phyloP scores from a whole-genome alignment of 2,888 invertebrate genomes.

The Drosophila kokeensis region DNA sequence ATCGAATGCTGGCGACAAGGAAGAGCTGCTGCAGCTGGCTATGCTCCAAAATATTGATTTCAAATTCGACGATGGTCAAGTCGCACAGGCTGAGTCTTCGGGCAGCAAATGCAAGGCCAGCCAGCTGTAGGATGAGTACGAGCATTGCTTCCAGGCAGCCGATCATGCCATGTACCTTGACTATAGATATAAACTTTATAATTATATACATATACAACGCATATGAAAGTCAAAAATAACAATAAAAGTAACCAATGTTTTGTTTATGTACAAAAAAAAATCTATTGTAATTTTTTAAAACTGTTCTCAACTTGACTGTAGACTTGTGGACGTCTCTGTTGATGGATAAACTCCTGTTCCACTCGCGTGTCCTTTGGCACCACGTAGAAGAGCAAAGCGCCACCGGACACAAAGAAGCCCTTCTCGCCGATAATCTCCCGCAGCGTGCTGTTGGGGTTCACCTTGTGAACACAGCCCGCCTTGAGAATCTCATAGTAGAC shows the following conservation, averaged over 20 bases:
- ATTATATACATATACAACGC: constrained; percentile 29
- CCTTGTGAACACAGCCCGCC: constrained; percentile 87
- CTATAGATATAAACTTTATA: constrained; percentile 34
- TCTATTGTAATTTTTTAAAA: constrained; percentile 11
- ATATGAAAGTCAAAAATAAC: constrained; percentile 32
- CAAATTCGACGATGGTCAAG: constrained; percentile 79
- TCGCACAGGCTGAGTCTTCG: constrained; percentile 5
- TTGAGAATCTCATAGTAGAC: constrained; percentile 91
- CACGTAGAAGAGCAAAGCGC: constrained; percentile 83
- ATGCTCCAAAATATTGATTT: constrained; percentile 83
- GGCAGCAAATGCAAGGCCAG: constrained; percentile 13
- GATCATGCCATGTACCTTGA: constrained; percentile 62
- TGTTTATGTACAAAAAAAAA: constrained; percentile 46
- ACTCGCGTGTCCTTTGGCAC: constrained; percentile 77
- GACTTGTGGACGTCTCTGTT: constrained; percentile 75
- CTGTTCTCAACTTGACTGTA: constrained; percentile 49
- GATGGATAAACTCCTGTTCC: constrained; percentile 82
- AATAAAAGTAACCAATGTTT: constrained; percentile 57
- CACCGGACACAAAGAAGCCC: constrained; percentile 83
- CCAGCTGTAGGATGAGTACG: constrained; percentile 62
- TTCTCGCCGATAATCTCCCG: constrained; percentile 87
- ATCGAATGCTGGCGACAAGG: constrained; percentile 37
- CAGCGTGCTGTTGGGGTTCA: constrained; percentile 87
- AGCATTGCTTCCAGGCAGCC: constrained; percentile 75
- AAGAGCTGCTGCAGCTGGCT: constrained; percentile 79